Evolutionary conservation across 2,113 vertebrate species (phyloP).

Genomic region (Oryzias javanicus): DNA sequence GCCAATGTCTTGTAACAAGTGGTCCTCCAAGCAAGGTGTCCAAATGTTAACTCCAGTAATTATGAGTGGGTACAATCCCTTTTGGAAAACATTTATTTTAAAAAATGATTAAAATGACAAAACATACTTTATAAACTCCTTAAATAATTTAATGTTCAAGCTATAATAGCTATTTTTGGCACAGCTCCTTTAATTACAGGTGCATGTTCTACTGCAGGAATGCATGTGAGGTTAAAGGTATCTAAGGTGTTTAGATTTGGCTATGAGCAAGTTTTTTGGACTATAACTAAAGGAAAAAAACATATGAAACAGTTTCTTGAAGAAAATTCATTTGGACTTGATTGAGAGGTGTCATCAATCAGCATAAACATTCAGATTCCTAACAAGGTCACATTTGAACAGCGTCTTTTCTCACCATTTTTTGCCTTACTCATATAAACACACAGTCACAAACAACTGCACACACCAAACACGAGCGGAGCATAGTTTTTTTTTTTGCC

Average conservation of each 20-base stretch:
- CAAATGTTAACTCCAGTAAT: slow-evolving; percentile 48
- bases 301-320: too few species aligned
- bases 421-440: slow-evolving; percentile 5
- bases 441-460: slow-evolving; percentile 20
- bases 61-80: slow-evolving; percentile 48
- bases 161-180: slow-evolving; percentile 73
- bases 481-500: slow-evolving; percentile 44
- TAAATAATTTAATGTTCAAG: slow-evolving; percentile 56
- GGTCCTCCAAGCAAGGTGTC: slow-evolving; percentile 74
- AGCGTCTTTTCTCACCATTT: neutral
- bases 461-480: slow-evolving; percentile 27
- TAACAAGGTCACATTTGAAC: slow-evolving; percentile 4
- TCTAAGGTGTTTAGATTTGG: slow-evolving; percentile 42
- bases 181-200: slow-evolving; percentile 64
- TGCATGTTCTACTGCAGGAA: slow-evolving; percentile 50
- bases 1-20: slow-evolving; percentile 53
- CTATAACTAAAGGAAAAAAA: too few species aligned
- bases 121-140: slow-evolving; percentile 55
- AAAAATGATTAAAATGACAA: slow-evolving; percentile 60
- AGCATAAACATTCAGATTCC: slow-evolving; percentile 19
- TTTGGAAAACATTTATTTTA: slow-evolving; percentile 69
- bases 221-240: slow-evolving; percentile 32
- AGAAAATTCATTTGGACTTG: slow-evolving; percentile 9
- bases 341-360: slow-evolving; percentile 19
- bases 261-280: neutral